Evolutionary conservation across 1,140 invertebrate species (phyloP), one percentile per base, ranked within the genome.

Genomic region (Drosophila pandora): DNA sequence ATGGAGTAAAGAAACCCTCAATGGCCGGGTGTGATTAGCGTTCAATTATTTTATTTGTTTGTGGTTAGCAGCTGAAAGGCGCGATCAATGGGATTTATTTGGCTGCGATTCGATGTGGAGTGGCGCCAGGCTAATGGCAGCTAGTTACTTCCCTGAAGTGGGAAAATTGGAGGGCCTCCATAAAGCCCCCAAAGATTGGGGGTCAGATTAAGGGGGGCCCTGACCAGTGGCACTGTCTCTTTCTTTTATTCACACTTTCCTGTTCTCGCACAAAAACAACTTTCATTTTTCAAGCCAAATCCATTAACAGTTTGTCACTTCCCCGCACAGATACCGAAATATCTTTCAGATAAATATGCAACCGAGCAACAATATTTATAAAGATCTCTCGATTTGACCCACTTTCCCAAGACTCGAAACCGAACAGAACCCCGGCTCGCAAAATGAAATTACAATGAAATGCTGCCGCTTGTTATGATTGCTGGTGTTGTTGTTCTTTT

Each of bases 21-120:
- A 64, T 57, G 52, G 47, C 63, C 52, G 54, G 48, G 23, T 65
- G 69, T 72, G 72, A 75, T 75, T 75, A 75, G 71, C 61, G 72
- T 74, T 75, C 60, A 67, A 75, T 75, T 75, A 75, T 75, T 75
- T 75, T 75, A 75, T 75, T 75, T 75, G 72, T 75, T 58, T 75
- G 71, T 65, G 60, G 52, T 75, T 65, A 58, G 72, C 54, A 57
- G 61, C 68, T 57, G 71, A 70, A 70, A 32, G 22, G 69, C 39
- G 57, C 60, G 45, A 37, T 49, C 70, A 55, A 55, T 73, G 57
- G 57, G 70, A 55, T 63, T 72, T 63, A 32, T 49, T 65, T 73
- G 48, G 64, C 56, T 70, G 67, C 52, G 67, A 63, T 43, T 56
- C 59, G 70, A 32, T 73, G 62, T 73, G 57, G 39, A 37, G 50